phyloP scores from a whole-genome alignment of 2,888 invertebrate genomes.

The Rosalia funebris region DNA sequence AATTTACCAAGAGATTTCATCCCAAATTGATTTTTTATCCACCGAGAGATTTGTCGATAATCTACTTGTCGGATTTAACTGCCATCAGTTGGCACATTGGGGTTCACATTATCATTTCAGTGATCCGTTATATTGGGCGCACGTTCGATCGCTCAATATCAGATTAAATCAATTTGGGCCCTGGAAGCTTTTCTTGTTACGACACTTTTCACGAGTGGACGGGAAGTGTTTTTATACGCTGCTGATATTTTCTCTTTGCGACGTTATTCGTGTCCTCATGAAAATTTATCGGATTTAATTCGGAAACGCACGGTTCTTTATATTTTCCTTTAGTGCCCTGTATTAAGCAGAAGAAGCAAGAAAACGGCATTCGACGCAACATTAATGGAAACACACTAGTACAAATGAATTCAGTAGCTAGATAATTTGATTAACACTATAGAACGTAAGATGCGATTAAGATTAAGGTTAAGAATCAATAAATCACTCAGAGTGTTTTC shows the following conservation, averaged over 20 bases:
- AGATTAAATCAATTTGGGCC: conserved; percentile 28
- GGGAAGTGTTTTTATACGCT: conserved; percentile 16
- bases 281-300: conserved; percentile 18
- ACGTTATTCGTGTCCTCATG: background rate
- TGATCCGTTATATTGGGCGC: conserved; percentile 28
- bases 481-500: too few relatives aligned
- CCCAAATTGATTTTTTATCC: conserved; percentile 27
- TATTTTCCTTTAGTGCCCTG: background rate
- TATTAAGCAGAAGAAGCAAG: background rate
- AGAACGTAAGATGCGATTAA: too few relatives aligned
- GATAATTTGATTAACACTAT: too few relatives aligned
- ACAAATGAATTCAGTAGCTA: too few relatives aligned
- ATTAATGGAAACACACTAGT: too few relatives aligned
- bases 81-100: conserved; percentile 31
- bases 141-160: conserved; percentile 30
- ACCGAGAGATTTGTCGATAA: conserved; percentile 25
- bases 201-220: conserved; percentile 15
- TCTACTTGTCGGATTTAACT: conserved; percentile 32
- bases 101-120: conserved; percentile 28
- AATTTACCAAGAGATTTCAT: conserved; percentile 4
- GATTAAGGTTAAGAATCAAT: too few relatives aligned
- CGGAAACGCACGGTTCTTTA: background rate
- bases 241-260: conserved; percentile 3
- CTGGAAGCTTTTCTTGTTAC: conserved; percentile 18
- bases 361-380: too few relatives aligned